These are phyloP conservation scores for Deladenus siricidicola DNA, from an alignment of 2,888 invertebrate genomes.

Conservation along the genomic window DNA sequence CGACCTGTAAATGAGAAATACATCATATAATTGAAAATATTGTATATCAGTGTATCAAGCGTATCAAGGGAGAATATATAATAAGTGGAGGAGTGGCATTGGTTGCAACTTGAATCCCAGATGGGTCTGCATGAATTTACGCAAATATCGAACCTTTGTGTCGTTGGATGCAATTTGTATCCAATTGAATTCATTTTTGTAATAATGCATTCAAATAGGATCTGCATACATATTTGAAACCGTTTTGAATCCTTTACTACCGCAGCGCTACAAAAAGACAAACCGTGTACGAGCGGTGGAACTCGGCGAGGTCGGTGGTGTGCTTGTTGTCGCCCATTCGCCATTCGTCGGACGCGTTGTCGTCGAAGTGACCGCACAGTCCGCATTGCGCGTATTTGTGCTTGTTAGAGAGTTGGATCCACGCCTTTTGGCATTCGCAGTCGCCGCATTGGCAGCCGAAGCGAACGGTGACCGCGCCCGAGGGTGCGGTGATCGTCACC, in stretches of 20 bases:
- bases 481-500: conserved; percentile 5
- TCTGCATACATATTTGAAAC: too few relatives aligned
- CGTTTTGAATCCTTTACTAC: too few relatives aligned
- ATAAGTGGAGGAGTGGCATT: background rate
- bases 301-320: conserved; percentile 34
- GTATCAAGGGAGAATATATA: too few relatives aligned
- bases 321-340: conserved; percentile 32
- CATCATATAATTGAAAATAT: too few relatives aligned
- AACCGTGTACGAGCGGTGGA: conserved; percentile 44
- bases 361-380: conserved; percentile 51
- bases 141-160: too few relatives aligned
- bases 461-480: conserved; percentile 7
- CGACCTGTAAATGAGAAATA: background rate
- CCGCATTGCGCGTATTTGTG: conserved; percentile 45
- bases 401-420: conserved; percentile 32
- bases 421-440: conserved; percentile 21
- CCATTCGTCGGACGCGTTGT: conserved; percentile 39
- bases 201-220: too few relatives aligned
- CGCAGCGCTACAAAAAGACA: too few relatives aligned
- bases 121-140: too few relatives aligned
- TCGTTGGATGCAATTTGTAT: too few relatives aligned
- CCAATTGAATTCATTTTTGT: too few relatives aligned
- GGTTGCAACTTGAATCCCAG: background rate
- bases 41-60: too few relatives aligned
- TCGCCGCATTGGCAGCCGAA: conserved; percentile 37